phyloP scores from a whole-genome alignment of 2,113 vertebrate species.

The Xiphophorus couchianus region DNA sequence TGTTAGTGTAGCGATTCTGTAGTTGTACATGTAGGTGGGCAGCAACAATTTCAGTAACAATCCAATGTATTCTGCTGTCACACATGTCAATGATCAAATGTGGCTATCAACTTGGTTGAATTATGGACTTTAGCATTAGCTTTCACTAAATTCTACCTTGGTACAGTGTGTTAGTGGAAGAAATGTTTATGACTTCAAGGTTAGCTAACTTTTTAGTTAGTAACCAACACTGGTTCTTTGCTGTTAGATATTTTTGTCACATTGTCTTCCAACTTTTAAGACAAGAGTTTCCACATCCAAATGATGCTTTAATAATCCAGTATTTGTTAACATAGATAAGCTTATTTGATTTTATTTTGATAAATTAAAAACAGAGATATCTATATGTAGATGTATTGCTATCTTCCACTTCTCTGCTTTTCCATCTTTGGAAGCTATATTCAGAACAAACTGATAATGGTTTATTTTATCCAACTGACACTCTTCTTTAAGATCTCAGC shows the following conservation, averaged over 20 bases:
- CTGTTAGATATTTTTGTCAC: not conserved
- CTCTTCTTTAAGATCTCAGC: not conserved
- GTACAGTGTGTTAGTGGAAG: no score
- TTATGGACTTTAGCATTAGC: no score
- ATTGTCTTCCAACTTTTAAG: not conserved
- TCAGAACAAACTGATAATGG: not conserved
- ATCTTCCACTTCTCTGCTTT: not conserved
- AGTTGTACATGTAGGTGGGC: no score
- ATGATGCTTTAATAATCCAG: not conserved
- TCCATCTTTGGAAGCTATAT: not conserved
- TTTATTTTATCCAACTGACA: not conserved
- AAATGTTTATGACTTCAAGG: no score
- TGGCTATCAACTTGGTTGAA: no score
- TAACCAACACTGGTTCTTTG: not conserved
- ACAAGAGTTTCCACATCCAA: not conserved
- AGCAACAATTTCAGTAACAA: no score
- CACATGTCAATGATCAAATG: no score
- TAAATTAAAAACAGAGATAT: not conserved
- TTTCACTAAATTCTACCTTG: no score
- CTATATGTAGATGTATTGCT: not conserved
- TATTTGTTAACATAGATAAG: no score
- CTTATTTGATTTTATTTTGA: not conserved
- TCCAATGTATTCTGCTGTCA: no score
- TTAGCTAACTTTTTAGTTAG: no score
- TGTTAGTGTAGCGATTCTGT: no score